Conservation (phyloP, 2,888 invertebrate genomes). For the Colletes collaris region DNA sequence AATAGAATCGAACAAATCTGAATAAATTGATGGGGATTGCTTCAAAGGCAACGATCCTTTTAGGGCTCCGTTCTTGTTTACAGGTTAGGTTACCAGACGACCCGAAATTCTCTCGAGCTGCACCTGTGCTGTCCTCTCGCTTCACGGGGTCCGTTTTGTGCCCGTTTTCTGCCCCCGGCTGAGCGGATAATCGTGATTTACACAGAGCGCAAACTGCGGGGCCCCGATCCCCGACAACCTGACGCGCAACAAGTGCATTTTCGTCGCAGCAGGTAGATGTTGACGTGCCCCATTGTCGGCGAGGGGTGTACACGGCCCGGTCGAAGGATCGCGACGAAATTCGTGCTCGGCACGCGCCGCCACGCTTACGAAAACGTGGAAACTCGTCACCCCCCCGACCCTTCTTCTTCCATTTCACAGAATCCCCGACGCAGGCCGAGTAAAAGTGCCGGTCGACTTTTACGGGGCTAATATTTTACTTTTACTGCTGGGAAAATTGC, state of each 20-base stretch:
- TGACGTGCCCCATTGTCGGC: slow-evolving; percentile 58
- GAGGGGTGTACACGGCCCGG: slow-evolving; percentile 29
- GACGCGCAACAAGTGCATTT: slow-evolving; percentile 61
- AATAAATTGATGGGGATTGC: too few relatives aligned
- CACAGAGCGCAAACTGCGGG: slow-evolving; percentile 41
- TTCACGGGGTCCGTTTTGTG: background rate
- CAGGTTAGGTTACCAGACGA: background rate
- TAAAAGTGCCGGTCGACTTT: slow-evolving; percentile 7
- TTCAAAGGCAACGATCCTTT: too few relatives aligned
- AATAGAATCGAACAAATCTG: too few relatives aligned
- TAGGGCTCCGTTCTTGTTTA: background rate
- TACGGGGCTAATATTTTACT: slow-evolving; percentile 42
- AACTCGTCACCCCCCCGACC: background rate
- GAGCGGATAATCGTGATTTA: slow-evolving; percentile 65
- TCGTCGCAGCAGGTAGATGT: slow-evolving; percentile 67
- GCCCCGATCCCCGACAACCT: slow-evolving; percentile 1
- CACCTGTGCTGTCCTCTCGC: slow-evolving; percentile 25
- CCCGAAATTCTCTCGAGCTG: background rate
- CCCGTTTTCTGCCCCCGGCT: slow-evolving; percentile 9
- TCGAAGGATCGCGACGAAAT: slow-evolving; percentile 34
- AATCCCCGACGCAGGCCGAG: background rate
- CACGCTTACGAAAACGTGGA: slow-evolving; percentile 56
- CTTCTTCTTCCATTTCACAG: background rate
- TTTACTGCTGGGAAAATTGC: background rate
- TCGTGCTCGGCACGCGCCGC: slow-evolving; percentile 65